These are phyloP conservation scores for Drosophila ironensis DNA, from an alignment of 1,140 invertebrate species.

Conservation along the genomic window DNA sequence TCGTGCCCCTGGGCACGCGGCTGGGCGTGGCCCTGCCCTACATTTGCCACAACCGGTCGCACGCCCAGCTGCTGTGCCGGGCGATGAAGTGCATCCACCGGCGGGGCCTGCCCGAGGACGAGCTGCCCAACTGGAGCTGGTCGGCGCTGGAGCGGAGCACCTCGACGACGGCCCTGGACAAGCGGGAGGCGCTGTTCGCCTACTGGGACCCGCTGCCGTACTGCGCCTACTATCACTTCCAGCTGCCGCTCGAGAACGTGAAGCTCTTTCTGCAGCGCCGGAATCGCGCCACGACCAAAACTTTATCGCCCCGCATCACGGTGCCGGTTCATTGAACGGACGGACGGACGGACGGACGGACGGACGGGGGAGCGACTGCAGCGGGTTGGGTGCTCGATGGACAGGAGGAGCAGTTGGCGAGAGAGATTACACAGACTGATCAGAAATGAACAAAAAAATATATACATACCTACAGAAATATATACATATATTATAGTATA, in stretches of 20 bases:
- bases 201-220: constrained; percentile 92
- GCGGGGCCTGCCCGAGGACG: constrained; percentile 83
- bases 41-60: constrained; percentile 87
- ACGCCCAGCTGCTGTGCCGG: constrained; percentile 85
- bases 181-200: constrained; percentile 89
- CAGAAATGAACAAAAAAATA: constrained; percentile 42
- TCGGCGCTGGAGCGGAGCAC: constrained; percentile 57
- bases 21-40: constrained; percentile 90
- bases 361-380: background rate
- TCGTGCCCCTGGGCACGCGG: constrained; percentile 86
- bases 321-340: constrained; percentile 79
- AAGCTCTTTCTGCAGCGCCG: constrained; percentile 79
- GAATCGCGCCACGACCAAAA: constrained; percentile 69
- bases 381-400: background rate
- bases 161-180: constrained; percentile 85
- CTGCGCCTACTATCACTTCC: constrained; percentile 91
- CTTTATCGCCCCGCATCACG: constrained; percentile 74
- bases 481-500: too few relatives aligned
- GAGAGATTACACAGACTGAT: constrained; percentile 75
- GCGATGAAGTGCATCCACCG: constrained; percentile 76
- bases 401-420: constrained; percentile 21
- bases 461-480: too few relatives aligned
- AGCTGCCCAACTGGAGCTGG: constrained; percentile 62
- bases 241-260: constrained; percentile 86
- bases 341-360: background rate